A percentile compares a stretch with the other conserved stretches of the same genome.
Conservation (phyloP, 30 jellyfish, hydroid and myxozoan species). For the Aurelia sp. region DNA sequence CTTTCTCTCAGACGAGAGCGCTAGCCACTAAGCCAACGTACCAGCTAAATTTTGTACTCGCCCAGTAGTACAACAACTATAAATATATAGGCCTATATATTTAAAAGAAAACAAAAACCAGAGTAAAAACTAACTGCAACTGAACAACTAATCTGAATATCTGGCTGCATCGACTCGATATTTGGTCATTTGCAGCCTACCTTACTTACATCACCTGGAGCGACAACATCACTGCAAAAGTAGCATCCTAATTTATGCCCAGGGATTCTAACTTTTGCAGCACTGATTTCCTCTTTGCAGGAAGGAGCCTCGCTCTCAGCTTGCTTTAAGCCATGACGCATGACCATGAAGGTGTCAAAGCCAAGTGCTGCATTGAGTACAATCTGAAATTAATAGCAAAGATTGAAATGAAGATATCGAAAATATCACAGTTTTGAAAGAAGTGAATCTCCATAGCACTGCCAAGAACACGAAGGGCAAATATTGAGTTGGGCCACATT, state of each 20-base stretch:
- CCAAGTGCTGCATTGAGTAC: slow-evolving; percentile 98
- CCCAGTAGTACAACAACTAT: no score
- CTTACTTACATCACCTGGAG: slow-evolving; percentile 99
- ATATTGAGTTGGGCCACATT: no score
- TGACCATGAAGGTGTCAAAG: slow-evolving; percentile 91
- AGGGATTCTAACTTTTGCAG: slow-evolving; percentile 65
- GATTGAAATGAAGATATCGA: no score
- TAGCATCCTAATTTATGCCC: slow-evolving; percentile 92
- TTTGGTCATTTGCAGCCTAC: slow-evolving; percentile 68
- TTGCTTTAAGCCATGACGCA: slow-evolving; percentile 89
- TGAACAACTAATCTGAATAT: not conserved
- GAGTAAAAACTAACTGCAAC: not conserved
- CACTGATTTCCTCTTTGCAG: slow-evolving; percentile 42
- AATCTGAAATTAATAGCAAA: slow-evolving; percentile 53
- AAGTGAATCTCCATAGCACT: no score
- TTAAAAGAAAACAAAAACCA: no score
- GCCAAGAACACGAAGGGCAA: no score
- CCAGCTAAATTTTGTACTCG: no score
- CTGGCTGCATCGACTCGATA: slow-evolving; percentile 1
- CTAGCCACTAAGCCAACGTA: no score
- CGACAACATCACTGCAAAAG: slow-evolving; percentile 96
- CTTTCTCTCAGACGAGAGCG: no score
- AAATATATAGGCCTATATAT: no score
- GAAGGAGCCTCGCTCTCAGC: slow-evolving; percentile 9
- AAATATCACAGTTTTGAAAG: no score